These are phyloP conservation scores for Halocaridina rubra DNA, from an alignment of 2,888 invertebrate genomes.

Conservation along the genomic window DNA sequence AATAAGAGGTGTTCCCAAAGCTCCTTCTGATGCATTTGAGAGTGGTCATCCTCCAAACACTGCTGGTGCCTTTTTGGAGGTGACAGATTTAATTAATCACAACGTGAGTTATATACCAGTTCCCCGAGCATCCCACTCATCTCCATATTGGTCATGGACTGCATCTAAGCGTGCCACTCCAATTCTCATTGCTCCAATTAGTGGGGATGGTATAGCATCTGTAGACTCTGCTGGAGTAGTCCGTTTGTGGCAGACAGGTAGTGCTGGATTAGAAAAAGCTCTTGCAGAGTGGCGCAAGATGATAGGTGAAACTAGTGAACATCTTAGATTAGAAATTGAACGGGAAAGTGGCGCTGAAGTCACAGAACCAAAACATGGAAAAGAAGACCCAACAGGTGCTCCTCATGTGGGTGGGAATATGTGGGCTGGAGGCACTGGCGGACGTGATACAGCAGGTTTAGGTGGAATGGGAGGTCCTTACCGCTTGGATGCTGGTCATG, in stretches of 20 bases:
- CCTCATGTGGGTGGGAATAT: conserved; percentile 97
- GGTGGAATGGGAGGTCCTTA: conserved; percentile 98
- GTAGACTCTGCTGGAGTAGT: conserved; percentile 74
- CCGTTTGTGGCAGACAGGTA: conserved; percentile 73
- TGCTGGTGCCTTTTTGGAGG: conserved; percentile 71
- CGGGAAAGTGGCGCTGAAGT: conserved; percentile 77
- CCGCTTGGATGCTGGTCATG: conserved; percentile 84
- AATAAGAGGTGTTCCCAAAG: conserved; percentile 65
- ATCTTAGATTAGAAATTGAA: conserved; percentile 78
- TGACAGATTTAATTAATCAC: conserved; percentile 71
- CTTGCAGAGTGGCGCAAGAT: conserved; percentile 71
- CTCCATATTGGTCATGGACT: conserved; percentile 53
- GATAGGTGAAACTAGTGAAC: conserved; percentile 67
- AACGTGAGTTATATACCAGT: conserved; percentile 73
- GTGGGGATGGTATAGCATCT: conserved; percentile 72
- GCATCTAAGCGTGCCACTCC: conserved; percentile 66
- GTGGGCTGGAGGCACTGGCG: conserved; percentile 87
- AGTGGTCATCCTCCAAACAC: conserved; percentile 65
- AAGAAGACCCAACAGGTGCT: conserved; percentile 87
- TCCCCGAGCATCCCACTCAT: conserved; percentile 66
- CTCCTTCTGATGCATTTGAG: conserved; percentile 37
- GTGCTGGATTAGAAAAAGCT: conserved; percentile 69
- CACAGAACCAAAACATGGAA: conserved; percentile 89
- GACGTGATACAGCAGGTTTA: conserved; percentile 90
- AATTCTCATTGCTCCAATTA: conserved; percentile 69